These are phyloP conservation scores for Pocillopora verrucosa DNA, from an alignment of 64 coral and sea anemone genomes.

Conservation along the genomic window DNA sequence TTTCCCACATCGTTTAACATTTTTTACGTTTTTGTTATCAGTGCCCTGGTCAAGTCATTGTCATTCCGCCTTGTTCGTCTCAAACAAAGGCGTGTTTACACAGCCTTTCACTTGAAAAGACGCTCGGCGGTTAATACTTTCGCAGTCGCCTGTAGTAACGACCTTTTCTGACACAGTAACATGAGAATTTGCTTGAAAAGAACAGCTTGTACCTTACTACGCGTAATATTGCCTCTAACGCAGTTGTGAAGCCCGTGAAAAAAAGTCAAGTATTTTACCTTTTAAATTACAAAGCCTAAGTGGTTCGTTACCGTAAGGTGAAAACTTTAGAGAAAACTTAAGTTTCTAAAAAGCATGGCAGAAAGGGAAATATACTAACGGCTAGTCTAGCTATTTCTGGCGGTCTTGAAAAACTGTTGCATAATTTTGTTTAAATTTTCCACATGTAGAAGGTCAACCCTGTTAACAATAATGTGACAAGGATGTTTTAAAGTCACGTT, in stretches of 20 bases:
- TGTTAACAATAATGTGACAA: too few relatives aligned
- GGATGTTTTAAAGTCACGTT: too few relatives aligned
- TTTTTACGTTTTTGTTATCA: conserved; percentile 18
- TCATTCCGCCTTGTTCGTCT: conserved; percentile 4
- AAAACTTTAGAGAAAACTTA: neutral
- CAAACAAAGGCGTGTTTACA: conserved; percentile 38
- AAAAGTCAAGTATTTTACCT: neutral
- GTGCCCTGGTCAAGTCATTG: conserved; percentile 7
- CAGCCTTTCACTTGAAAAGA: conserved; percentile 36
- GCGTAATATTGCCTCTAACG: neutral
- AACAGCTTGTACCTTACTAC: conserved; percentile 36
- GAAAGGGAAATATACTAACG: neutral
- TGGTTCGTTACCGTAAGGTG: neutral
- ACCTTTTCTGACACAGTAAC: conserved; percentile 3
- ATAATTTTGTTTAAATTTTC: neutral
- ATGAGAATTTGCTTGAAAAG: conserved; percentile 24
- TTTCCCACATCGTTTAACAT: conserved; percentile 25
- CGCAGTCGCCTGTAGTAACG: conserved; percentile 21
- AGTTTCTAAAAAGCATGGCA: neutral
- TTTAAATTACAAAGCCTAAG: neutral
- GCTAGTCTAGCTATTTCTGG: neutral
- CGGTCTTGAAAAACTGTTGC: neutral
- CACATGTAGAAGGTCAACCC: neutral
- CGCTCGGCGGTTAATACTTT: conserved; percentile 12
- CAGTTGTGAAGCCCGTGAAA: neutral